Conservation (phyloP, 2,113 vertebrate genomes). For the Manacus vitellinus region DNA sequence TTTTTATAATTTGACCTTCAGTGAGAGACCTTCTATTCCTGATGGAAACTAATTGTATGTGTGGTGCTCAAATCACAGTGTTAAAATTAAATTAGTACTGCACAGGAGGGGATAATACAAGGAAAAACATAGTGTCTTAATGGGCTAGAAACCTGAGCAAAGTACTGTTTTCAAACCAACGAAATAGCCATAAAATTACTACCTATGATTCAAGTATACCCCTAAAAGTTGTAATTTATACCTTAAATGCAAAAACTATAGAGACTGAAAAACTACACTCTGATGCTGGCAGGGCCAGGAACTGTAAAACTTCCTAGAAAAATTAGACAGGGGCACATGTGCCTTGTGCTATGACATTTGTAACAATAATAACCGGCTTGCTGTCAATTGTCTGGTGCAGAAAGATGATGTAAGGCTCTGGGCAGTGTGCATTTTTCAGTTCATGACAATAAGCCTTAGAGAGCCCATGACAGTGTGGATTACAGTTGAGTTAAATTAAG, state of each 20-base stretch:
- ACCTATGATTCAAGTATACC: background rate
- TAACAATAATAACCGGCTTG: background rate
- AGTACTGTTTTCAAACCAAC: constrained; percentile 13
- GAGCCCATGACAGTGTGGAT: background rate
- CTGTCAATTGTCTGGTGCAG: background rate
- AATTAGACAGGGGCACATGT: background rate
- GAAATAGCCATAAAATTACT: background rate
- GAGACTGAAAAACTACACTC: background rate
- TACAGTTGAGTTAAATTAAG: constrained; percentile 31
- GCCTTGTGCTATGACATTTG: background rate
- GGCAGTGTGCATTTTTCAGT: background rate
- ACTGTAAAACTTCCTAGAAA: background rate
- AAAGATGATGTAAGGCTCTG: background rate
- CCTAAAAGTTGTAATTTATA: background rate
- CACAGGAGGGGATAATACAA: background rate
- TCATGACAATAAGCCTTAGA: background rate
- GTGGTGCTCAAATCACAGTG: constrained; percentile 22
- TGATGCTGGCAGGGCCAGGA: background rate
- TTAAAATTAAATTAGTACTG: constrained; percentile 56
- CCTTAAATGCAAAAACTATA: background rate
- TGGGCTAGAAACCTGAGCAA: background rate
- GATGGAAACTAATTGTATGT: constrained; percentile 18
- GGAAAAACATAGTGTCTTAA: constrained; percentile 12
- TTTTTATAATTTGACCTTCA: constrained; percentile 30
- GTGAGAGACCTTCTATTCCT: background rate